These are phyloP conservation scores for Jaculus jaculus DNA, from an alignment of 2,113 vertebrate species.

Conservation along the genomic window DNA sequence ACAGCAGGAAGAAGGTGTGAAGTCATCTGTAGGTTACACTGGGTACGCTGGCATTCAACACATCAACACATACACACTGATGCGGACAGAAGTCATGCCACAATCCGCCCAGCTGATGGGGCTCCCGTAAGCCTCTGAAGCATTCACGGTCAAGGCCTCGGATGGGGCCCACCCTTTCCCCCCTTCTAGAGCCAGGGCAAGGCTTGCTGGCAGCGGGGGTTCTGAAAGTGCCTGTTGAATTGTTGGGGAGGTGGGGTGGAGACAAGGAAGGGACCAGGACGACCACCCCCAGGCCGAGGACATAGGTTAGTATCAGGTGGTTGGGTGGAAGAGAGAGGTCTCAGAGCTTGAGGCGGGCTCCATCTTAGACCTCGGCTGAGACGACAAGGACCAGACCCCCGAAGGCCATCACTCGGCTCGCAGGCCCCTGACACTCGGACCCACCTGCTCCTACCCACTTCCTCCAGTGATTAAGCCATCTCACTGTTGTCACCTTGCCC, in stretches of 20 bases:
- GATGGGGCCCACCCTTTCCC: too few species aligned
- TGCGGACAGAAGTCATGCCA: background rate
- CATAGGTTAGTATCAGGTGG: background rate
- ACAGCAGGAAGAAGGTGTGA: background rate
- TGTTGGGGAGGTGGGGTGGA: accelerated
- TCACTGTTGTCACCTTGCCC: background rate
- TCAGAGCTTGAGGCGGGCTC: background rate
- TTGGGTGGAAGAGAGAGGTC: background rate
- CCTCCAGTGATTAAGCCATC: background rate
- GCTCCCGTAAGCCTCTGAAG: background rate
- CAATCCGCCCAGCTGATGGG: background rate
- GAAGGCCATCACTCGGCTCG: background rate
- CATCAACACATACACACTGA: background rate
- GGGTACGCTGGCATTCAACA: background rate
- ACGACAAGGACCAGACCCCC: background rate
- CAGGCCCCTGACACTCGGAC: background rate
- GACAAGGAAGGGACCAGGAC: background rate
- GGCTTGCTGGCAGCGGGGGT: background rate
- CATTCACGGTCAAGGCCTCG: background rate
- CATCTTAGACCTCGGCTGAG: background rate
- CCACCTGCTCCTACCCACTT: background rate
- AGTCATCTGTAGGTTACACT: background rate
- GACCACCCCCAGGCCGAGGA: background rate
- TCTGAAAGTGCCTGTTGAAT: background rate
- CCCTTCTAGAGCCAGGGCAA: background rate